phyloP scores from a whole-genome alignment of 2,888 invertebrate species.

The Hydroisotoma schaefferi region DNA sequence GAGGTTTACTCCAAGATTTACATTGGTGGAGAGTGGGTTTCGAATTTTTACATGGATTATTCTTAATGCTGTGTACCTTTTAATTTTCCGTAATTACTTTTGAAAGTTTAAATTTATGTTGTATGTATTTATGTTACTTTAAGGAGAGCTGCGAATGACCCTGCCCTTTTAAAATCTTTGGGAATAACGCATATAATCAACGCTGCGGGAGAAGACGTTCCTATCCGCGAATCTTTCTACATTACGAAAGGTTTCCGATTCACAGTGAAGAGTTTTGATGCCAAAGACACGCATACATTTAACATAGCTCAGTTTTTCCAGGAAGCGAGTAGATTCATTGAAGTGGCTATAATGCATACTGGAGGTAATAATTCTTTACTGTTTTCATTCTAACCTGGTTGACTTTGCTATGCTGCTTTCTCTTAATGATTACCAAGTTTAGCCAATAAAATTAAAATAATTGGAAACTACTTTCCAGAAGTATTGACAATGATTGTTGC shows the following conservation, averaged over 20 bases:
- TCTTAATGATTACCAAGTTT: too few species aligned
- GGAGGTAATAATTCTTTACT: constrained; percentile 24
- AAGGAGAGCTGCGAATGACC: constrained; percentile 41
- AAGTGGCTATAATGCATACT: constrained; percentile 49
- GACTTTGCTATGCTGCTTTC: background rate
- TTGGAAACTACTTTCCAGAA: background rate
- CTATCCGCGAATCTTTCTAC: constrained; percentile 28
- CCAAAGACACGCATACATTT: constrained; percentile 53
- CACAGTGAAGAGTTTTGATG: constrained; percentile 53
- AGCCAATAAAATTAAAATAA: too few species aligned
- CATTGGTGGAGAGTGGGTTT: constrained; percentile 55
- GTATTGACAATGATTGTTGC: too few species aligned
- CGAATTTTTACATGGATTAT: background rate
- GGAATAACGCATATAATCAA: constrained; percentile 46
- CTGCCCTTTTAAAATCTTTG: constrained; percentile 27
- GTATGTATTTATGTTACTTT: background rate
- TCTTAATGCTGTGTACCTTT: background rate
- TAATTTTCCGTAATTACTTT: background rate
- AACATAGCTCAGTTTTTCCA: constrained; percentile 53
- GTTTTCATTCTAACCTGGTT: background rate
- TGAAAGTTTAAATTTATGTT: background rate
- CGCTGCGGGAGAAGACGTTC: constrained; percentile 34
- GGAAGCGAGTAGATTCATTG: constrained; percentile 54
- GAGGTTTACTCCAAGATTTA: constrained; percentile 55
- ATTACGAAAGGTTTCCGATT: constrained; percentile 28